Percentiles rank a stretch among this genome's conserved stretches.
Evolutionary conservation across 1,140 invertebrate genomes (phyloP).

Genomic region (Hylyphantes graminicola): DNA sequence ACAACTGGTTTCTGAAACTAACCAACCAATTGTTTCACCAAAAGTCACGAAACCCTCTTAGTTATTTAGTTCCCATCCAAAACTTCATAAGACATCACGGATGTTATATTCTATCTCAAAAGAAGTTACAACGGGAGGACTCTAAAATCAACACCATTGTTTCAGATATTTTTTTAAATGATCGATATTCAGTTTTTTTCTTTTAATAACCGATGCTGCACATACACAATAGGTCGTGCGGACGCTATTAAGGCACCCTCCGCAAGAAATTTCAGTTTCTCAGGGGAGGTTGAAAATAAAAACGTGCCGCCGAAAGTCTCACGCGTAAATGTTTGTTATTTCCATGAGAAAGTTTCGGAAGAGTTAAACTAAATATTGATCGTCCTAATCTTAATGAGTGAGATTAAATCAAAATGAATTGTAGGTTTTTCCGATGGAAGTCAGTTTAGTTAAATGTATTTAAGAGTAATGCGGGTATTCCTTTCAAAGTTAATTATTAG

Average conservation of each 20-base stretch:
- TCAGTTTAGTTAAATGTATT: too few species aligned
- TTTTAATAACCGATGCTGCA: constrained; percentile 38
- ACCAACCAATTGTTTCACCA: too few species aligned
- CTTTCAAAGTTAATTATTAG: too few species aligned
- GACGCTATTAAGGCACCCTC: constrained; percentile 44
- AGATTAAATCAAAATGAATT: too few species aligned
- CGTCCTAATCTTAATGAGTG: too few species aligned
- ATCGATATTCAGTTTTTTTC: constrained; percentile 34
- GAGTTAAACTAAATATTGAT: background rate
- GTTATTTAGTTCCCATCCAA: too few species aligned
- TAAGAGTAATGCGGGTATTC: too few species aligned
- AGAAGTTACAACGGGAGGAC: background rate
- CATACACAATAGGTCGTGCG: constrained; percentile 51
- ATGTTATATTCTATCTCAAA: background rate
- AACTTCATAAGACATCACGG: too few species aligned
- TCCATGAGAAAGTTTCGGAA: constrained; percentile 31
- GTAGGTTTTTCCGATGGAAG: too few species aligned
- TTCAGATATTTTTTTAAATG: constrained; percentile 25
- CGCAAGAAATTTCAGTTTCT: constrained; percentile 32
- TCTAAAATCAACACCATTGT: constrained; percentile 59
- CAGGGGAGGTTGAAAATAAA: constrained; percentile 15
- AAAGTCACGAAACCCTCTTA: too few species aligned
- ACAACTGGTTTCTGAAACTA: too few species aligned
- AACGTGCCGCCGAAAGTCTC: constrained; percentile 37
- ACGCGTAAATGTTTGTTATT: background rate